Conservation (phyloP, 2,888 invertebrate genomes). For the Hesperia comma region DNA sequence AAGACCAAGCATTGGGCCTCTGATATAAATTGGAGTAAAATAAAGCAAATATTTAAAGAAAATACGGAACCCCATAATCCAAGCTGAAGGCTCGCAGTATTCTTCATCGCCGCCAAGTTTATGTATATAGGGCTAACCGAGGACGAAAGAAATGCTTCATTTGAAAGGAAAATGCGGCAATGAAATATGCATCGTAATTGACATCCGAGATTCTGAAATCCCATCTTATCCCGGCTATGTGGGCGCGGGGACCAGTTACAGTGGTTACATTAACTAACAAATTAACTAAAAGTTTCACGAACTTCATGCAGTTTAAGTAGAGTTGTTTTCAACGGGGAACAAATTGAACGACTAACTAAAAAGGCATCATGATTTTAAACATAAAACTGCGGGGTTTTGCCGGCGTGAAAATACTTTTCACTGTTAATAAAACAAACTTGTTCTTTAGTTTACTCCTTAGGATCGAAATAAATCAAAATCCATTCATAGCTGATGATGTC, state of each 20-base stretch:
- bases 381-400: no score
- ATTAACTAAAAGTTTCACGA: not conserved
- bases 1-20: no score
- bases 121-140: no score
- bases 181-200: conserved; percentile 20
- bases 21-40: no score
- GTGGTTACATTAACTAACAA: not conserved
- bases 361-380: not conserved
- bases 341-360: not conserved
- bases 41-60: not conserved
- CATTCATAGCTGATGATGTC: no score
- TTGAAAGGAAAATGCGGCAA: conserved; percentile 23
- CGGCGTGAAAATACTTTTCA: no score
- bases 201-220: not conserved
- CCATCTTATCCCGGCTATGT: not conserved
- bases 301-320: not conserved
- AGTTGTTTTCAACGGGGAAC: not conserved
- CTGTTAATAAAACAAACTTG: no score
- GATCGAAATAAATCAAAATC: no score
- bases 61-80: not conserved
- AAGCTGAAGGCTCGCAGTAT: no score
- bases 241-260: not conserved
- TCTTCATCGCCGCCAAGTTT: no score
- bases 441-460: no score
- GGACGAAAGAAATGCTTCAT: conserved; percentile 1